Percentiles rank a stretch among this genome's conserved stretches.
Evolutionary conservation across 30 jellyfish, hydroid and myxozoan genomes (phyloP).

Genomic region (Turritopsis dohrnii): DNA sequence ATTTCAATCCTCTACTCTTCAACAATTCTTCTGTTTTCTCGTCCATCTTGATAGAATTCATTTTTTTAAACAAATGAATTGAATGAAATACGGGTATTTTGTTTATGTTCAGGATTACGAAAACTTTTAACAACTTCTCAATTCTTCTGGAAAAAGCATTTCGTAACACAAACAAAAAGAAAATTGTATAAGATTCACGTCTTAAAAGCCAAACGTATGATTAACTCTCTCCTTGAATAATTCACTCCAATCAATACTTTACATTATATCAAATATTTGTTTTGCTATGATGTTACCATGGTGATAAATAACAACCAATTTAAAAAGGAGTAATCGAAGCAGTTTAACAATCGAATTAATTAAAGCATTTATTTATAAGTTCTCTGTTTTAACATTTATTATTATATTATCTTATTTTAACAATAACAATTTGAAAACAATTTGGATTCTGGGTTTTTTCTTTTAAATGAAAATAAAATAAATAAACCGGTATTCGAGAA

Average conservation of each 20-base stretch:
- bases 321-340: background rate
- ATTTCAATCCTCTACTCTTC: slow-evolving; percentile 42
- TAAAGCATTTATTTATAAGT: no score
- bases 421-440: background rate
- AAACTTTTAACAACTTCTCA: background rate
- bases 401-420: no score
- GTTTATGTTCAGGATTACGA: background rate
- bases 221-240: background rate
- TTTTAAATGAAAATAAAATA: no score
- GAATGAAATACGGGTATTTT: background rate
- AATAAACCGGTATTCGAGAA: no score
- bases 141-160: background rate
- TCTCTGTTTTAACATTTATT: background rate
- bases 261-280: background rate
- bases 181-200: no score
- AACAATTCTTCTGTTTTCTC: slow-evolving; percentile 43
- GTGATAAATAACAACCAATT: background rate
- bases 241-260: background rate
- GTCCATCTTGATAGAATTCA: slow-evolving; percentile 33
- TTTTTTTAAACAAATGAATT: background rate
- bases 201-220: no score
- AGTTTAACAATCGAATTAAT: background rate
- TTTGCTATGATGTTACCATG: background rate
- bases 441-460: background rate
- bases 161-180: no score